Base-by-base conservation (phyloP, 1,140 invertebrate genomes). In the Conus ventricosus region DNA sequence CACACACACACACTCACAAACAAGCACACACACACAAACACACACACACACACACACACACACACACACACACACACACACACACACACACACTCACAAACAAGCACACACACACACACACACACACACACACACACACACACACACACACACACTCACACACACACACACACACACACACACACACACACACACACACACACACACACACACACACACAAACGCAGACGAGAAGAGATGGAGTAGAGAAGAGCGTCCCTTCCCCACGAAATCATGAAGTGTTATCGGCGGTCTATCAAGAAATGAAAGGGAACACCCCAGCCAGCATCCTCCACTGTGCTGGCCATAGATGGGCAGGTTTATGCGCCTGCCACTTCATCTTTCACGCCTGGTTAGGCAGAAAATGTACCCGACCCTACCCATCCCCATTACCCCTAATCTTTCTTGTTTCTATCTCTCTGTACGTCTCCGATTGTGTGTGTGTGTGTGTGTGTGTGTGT, bases 301-400 rank as follows among this genome's bases (percentile, higher is more conserved):
- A 82, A 7, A 8, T 25, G 27, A 53, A 82, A 23, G 7, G 1
- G 27, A 13, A 25, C 78, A 81, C 25, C 13, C 13, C 25, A 1
- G 51, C n/a, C 25, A 81, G 51, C 78, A 1, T 81, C 11, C 78
- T 67, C 13, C 60, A 67, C 60, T 2, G 60, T 67, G 60, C 4
- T 67, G 60, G 11, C 13, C 20, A 1, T 67, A 23, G 20, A 67
- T 13, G 60, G 20, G 11, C 11, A 23, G 20, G 60, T 88, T 88
- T 94, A 93, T 71, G 94, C 4, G 11, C 20, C 60, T 67, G 13
- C 60, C 11, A 67, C 20, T 23, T 67, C 60, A 4, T 13, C 20
- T 13, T 23, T 15, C 60, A 23, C 11, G 60, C 13, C 4, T 15
- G 11, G 13, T 67, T 67, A 4, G 20, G 60, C 60, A 67, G 20